Evolutionary conservation across 2,888 invertebrate genomes (phyloP), one percentile per base, ranked within the genome.

Genomic region (Pegoplata infirma): DNA sequence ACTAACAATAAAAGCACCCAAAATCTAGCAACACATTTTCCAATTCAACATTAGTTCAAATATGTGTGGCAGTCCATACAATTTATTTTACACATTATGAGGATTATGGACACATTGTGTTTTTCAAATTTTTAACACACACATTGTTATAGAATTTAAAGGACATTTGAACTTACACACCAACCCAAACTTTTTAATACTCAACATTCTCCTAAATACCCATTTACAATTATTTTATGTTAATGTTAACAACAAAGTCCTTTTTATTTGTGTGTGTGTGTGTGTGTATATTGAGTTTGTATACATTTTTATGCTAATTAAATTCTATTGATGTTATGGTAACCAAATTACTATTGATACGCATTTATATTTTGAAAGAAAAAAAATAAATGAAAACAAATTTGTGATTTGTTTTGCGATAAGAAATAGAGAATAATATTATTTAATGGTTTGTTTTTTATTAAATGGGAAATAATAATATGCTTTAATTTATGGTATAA

Each of bases 291-390:
- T n/a, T n/a, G n/a, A n/a, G n/a, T n/a, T n/a, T n/a, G 8, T 32
- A 10, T 32, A 84, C 83, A 85, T 87, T 86, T 87, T 87, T 86
- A 88, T 88, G 87, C 84, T 86, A 88, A 88, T 88, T 87, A 86
- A 87, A 88, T 86, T 1, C 1, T 8, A 5, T 32, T 10, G 10
- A 10, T 32, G 85, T 82, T 75, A 82, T 82, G 85, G 82, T 83
- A 86, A 82, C 59, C 80, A 82, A 86, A 84, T 83, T 84, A 82
- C 76, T 81, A 81, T 83, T 74, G 82, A 83, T 83, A 76, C 44
- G 28, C 10, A 32, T 32, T 32, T 32, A 2, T 32, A 32, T 32
- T 12, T 4, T 32, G 1, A 8, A 8, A 28, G 28, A 10, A 32
- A 10, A 3, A 7, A 32, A 10, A n/a, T n/a, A n/a, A n/a, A 3